phyloP scores from a whole-genome alignment of 2,888 invertebrate genomes.

The Hirtodrosophila confusa region DNA sequence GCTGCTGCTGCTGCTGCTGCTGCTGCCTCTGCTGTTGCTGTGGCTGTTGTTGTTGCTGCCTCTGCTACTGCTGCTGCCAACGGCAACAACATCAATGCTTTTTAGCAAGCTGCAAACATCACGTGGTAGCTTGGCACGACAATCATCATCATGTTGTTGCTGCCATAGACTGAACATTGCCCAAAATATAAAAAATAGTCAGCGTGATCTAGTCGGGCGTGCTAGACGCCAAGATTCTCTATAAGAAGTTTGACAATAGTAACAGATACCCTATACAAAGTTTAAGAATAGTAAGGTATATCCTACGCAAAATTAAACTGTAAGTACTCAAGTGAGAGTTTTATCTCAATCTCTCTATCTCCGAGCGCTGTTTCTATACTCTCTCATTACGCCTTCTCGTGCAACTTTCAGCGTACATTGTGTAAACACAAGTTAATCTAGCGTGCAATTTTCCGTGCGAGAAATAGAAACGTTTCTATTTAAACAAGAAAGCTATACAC shows the following conservation, averaged over 20 bases:
- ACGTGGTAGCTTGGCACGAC: conserved; percentile 60
- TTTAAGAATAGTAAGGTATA: too few relatives aligned
- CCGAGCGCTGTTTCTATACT: too few relatives aligned
- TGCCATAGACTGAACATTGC: conserved; percentile 58
- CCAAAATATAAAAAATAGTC: conserved; percentile 31
- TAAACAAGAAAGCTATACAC: too few relatives aligned
- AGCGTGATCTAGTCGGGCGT: conserved; percentile 13
- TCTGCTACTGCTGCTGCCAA: conserved; percentile 1
- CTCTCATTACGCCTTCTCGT: too few relatives aligned
- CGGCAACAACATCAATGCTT: conserved; percentile 16
- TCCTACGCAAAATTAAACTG: too few relatives aligned
- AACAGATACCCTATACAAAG: too few relatives aligned
- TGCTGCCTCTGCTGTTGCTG: conserved; percentile 9
- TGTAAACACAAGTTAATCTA: too few relatives aligned
- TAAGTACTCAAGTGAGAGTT: too few relatives aligned
- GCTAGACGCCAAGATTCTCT: conserved; percentile 9
- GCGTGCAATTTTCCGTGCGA: too few relatives aligned
- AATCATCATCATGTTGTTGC: conserved; percentile 52
- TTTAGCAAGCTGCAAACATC: conserved; percentile 35
- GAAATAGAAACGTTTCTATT: too few relatives aligned
- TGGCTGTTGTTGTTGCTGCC: conserved; percentile 13
- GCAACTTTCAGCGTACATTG: too few relatives aligned
- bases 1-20: conserved; percentile 7
- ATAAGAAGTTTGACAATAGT: neutral
- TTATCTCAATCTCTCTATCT: too few relatives aligned